phyloP scores from a whole-genome alignment of 1,140 invertebrate species.

The Drosophila novamexicana region DNA sequence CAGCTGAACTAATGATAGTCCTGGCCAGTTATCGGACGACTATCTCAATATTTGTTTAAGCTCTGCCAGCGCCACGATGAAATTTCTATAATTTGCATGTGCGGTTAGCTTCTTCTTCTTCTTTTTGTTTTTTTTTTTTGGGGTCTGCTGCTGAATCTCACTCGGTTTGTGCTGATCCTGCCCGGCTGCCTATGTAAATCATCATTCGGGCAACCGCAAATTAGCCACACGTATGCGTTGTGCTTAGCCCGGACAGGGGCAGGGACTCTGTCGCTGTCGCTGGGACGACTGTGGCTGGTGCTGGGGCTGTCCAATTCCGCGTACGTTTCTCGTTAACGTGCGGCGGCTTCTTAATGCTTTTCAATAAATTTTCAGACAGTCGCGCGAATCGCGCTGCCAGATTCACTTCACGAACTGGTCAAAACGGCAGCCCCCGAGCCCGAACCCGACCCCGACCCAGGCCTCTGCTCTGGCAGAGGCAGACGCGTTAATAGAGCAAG shows the following conservation, averaged over 20 bases:
- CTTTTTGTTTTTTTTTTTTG: conserved; percentile 10
- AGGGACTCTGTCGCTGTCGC: neutral
- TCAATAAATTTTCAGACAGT: conserved; percentile 70
- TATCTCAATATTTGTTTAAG: conserved; percentile 73
- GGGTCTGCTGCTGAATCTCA: conserved; percentile 2
- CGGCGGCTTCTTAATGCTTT: conserved; percentile 62
- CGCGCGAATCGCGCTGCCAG: neutral
- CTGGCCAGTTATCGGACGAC: conserved; percentile 13
- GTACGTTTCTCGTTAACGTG: conserved; percentile 67
- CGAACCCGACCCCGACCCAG: no score
- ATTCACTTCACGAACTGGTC: neutral
- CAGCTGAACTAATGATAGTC: conserved; percentile 68
- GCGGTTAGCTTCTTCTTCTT: neutral
- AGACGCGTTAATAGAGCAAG: conserved; percentile 82
- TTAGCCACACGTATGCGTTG: conserved; percentile 70
- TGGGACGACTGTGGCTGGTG: neutral
- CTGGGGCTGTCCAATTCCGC: conserved; percentile 10
- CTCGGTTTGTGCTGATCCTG: conserved; percentile 9
- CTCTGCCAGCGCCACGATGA: conserved; percentile 15
- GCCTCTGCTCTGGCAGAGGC: conserved; percentile 1
- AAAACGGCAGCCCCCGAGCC: neutral
- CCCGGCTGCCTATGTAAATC: conserved; percentile 70
- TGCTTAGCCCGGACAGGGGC: conserved; percentile 1
- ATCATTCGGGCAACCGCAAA: conserved; percentile 69
- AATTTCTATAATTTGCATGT: conserved; percentile 83